Conservation (phyloP, 2,888 invertebrate genomes). For the Flexamia atlantica region DNA sequence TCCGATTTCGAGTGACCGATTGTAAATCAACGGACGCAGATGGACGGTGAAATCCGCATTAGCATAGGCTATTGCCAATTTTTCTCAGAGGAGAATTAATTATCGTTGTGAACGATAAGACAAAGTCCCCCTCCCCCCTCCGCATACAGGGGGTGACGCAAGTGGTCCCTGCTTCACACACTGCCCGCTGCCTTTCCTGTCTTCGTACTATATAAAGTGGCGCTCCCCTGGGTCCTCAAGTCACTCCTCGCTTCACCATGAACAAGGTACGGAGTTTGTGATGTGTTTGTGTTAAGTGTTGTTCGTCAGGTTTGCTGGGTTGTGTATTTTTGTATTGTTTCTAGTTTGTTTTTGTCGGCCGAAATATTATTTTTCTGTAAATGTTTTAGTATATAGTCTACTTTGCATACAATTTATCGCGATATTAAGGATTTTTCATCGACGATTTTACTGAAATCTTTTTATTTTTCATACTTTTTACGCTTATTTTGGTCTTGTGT, state of each 20-base stretch:
- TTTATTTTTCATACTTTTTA: too few relatives aligned
- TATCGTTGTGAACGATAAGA: constrained; percentile 35
- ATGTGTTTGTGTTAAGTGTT: constrained; percentile 8
- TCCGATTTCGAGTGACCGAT: background rate
- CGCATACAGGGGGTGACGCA: background rate
- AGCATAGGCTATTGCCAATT: constrained; percentile 35
- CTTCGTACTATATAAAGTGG: constrained; percentile 52
- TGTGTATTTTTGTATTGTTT: too few relatives aligned
- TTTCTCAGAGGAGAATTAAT: constrained; percentile 19
- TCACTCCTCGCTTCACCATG: background rate
- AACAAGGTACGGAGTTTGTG: constrained; percentile 18
- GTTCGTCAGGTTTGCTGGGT: background rate
- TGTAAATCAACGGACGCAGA: background rate
- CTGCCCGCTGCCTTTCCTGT: constrained; percentile 41
- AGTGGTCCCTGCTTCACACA: constrained; percentile 20
- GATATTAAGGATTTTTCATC: too few relatives aligned
- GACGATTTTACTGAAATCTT: too few relatives aligned
- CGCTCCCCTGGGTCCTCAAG: background rate
- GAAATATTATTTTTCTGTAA: too few relatives aligned
- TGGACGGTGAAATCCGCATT: constrained; percentile 30
- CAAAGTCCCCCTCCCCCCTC: constrained; percentile 25
- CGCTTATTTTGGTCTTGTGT: too few relatives aligned
- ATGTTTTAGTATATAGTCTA: too few relatives aligned
- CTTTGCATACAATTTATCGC: too few relatives aligned
- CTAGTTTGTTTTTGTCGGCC: too few relatives aligned